These are phyloP conservation scores for Palaemon carinicauda DNA, from an alignment of 1,140 invertebrate species.

Conservation along the genomic window DNA sequence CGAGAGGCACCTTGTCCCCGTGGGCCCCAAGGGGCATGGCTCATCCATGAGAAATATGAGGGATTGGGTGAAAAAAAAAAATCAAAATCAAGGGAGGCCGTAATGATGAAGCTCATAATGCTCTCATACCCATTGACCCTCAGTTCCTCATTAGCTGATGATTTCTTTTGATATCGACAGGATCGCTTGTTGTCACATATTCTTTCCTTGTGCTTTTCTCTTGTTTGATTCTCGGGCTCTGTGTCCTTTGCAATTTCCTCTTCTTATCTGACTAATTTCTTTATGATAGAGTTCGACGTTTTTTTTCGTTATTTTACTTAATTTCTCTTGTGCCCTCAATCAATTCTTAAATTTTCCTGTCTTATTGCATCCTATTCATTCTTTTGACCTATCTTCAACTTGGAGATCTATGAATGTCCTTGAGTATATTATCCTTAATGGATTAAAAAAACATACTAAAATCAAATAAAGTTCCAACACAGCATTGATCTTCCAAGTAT, in stretches of 20 bases:
- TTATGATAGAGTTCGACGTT: not conserved
- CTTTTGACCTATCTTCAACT: too few relatives aligned
- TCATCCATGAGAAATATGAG: not conserved
- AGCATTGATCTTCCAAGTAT: too few relatives aligned
- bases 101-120: too few relatives aligned
- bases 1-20: not conserved
- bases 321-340: too few relatives aligned
- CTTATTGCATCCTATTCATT: too few relatives aligned
- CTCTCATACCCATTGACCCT: conserved; percentile 7
- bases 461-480: too few relatives aligned
- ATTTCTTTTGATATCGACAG: not conserved
- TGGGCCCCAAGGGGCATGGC: not conserved
- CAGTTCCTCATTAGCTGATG: not conserved
- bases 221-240: not conserved
- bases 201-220: not conserved
- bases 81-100: too few relatives aligned
- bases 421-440: too few relatives aligned
- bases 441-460: too few relatives aligned
- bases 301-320: not conserved
- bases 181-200: too few relatives aligned
- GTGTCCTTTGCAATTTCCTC: not conserved
- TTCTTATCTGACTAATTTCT: not conserved
- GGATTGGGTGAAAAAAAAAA: not conserved
- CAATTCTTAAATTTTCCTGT: too few relatives aligned
- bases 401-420: too few relatives aligned